phyloP scores from a whole-genome alignment of 2,888 invertebrate genomes.

The Tenthredo livida region DNA sequence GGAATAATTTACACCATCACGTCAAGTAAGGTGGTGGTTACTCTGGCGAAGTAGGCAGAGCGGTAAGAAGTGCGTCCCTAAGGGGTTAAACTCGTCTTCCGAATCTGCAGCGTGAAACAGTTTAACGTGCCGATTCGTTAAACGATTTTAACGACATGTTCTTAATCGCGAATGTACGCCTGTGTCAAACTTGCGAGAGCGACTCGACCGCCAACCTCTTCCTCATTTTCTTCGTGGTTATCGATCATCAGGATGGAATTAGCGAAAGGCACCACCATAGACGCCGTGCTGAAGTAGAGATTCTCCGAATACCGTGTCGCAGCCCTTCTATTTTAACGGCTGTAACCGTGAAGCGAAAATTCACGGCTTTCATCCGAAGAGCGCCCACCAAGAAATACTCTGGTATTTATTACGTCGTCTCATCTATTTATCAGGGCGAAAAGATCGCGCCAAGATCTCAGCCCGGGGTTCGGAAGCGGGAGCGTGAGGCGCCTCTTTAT shows the following conservation, averaged over 20 bases:
- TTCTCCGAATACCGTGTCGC: slow-evolving; percentile 24
- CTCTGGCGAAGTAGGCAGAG: neutral
- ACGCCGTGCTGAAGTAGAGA: neutral
- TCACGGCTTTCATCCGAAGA: slow-evolving; percentile 18
- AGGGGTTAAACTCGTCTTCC: slow-evolving; percentile 22
- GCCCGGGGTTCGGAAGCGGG: neutral
- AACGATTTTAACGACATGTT: slow-evolving; percentile 10
- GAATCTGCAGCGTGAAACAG: slow-evolving; percentile 11
- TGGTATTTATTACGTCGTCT: slow-evolving; percentile 48
- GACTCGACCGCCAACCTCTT: neutral
- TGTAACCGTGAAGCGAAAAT: slow-evolving; percentile 17
- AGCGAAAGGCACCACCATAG: neutral
- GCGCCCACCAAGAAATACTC: slow-evolving; percentile 41
- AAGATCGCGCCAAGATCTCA: slow-evolving; percentile 37
- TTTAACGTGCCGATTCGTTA: slow-evolving; percentile 38
- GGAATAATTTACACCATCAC: slow-evolving; percentile 57
- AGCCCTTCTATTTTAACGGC: slow-evolving; percentile 45
- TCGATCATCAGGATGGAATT: slow-evolving; percentile 38
- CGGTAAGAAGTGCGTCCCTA: slow-evolving; percentile 44
- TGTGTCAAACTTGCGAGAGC: slow-evolving; percentile 20
- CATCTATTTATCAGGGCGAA: slow-evolving; percentile 44
- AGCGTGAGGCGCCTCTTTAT: slow-evolving; percentile 28
- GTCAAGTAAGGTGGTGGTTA: slow-evolving; percentile 10
- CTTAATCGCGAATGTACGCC: neutral
- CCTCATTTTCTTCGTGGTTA: slow-evolving; percentile 31